A percentile compares a stretch with the other conserved stretches of the same genome.
These are phyloP conservation scores for Triops cancriformis DNA, from an alignment of 1,140 invertebrate species.

Conservation along the genomic window DNA sequence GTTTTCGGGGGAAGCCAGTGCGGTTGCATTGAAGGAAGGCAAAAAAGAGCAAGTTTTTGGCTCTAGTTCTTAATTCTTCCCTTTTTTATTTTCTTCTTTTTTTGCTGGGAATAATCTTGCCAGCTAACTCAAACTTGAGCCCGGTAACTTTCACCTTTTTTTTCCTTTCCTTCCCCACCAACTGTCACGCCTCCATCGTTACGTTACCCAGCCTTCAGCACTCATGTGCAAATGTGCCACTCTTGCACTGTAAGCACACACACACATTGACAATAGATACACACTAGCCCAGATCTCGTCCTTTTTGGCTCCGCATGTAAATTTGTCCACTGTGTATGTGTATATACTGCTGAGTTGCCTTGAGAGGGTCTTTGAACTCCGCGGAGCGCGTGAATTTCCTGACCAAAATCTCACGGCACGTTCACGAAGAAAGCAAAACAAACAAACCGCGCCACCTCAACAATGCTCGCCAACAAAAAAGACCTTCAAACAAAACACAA, in stretches of 20 bases:
- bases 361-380: constrained; percentile 1
- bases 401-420: not conserved
- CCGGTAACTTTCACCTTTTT: constrained; percentile 25
- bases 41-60: constrained; percentile 9
- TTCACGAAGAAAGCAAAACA: not conserved
- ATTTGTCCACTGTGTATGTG: too few relatives aligned
- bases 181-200: constrained; percentile 18
- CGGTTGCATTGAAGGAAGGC: not conserved
- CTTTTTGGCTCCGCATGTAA: too few relatives aligned
- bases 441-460: not conserved
- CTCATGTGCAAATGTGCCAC: too few relatives aligned
- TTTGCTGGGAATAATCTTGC: constrained; percentile 26
- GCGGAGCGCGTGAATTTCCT: not conserved
- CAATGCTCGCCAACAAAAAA: not conserved
- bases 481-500: not conserved
- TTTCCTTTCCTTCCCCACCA: not conserved
- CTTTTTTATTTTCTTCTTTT: constrained; percentile 28
- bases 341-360: not conserved
- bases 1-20: not conserved
- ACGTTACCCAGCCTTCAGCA: not conserved
- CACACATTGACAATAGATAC: not conserved
- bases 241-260: too few relatives aligned
- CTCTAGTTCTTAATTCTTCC: constrained; percentile 26
- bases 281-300: not conserved
- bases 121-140: constrained; percentile 28